Evolutionary conservation across 2,113 vertebrate genomes (phyloP).

Genomic region (Sorex araneus): DNA sequence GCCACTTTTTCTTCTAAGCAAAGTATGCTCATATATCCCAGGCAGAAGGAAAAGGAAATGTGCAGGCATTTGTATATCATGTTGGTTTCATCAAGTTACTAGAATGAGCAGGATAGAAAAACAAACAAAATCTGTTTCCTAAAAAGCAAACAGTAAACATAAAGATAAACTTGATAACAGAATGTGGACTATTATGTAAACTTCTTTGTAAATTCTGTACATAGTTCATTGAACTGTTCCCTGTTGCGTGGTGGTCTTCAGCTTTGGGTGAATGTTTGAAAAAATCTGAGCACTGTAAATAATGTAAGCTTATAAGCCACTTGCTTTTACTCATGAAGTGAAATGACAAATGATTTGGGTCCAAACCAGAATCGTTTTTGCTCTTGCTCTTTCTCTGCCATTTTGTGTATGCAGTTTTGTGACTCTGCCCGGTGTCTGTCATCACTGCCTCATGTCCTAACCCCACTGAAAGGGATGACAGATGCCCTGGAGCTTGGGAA

Average conservation of each 20-base stretch:
- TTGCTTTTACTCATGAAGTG: constrained; percentile 78
- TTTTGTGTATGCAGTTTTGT: constrained; percentile 65
- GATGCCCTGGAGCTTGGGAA: constrained; percentile 6
- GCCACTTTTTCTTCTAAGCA: constrained; percentile 38
- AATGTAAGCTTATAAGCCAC: constrained; percentile 73
- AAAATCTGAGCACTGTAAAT: constrained; percentile 80
- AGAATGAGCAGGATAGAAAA: constrained; percentile 44
- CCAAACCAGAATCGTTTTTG: constrained; percentile 75
- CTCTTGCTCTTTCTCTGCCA: constrained; percentile 73
- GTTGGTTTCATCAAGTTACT: constrained; percentile 35
- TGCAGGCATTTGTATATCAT: constrained; percentile 8
- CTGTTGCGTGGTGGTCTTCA: constrained; percentile 74
- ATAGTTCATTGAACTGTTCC: constrained; percentile 81
- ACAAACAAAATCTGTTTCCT: constrained; percentile 25
- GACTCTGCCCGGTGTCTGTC: constrained; percentile 70
- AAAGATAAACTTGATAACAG: constrained; percentile 53
- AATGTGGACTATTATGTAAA: constrained; percentile 79
- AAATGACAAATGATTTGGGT: constrained; percentile 73
- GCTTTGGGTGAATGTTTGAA: constrained; percentile 76
- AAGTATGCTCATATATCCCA: constrained; percentile 42
- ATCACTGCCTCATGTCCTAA: constrained; percentile 65
- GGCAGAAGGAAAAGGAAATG: constrained; percentile 38
- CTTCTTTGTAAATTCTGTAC: constrained; percentile 85
- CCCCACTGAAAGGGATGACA: not conserved
- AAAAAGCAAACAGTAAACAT: constrained; percentile 59